Conservation (phyloP, 2,888 invertebrate species). For the Silvanus unidentatus region DNA sequence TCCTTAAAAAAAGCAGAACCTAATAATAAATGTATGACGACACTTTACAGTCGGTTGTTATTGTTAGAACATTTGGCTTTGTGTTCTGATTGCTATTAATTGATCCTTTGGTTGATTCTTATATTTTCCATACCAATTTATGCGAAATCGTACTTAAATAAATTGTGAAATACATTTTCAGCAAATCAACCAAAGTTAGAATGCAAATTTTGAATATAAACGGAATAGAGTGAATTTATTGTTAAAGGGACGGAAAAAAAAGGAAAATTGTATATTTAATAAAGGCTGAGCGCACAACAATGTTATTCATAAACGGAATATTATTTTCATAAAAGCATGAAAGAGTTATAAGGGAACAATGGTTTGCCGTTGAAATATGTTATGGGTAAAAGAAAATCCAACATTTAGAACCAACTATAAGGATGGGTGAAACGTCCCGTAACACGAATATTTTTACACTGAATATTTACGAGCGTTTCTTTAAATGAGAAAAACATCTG, state of each 20-base stretch:
- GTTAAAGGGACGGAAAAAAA: neutral
- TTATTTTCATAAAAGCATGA: slow-evolving; percentile 6
- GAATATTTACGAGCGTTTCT: slow-evolving; percentile 8
- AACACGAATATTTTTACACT: slow-evolving; percentile 3
- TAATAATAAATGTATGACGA: too few relatives aligned
- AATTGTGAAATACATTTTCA: too few relatives aligned
- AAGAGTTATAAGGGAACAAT: slow-evolving; percentile 5
- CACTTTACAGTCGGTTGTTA: too few relatives aligned
- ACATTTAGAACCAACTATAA: neutral
- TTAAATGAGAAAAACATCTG: slow-evolving; percentile 10
- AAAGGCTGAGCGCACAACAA: slow-evolving; percentile 1
- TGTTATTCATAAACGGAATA: slow-evolving; percentile 6
- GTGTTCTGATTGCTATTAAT: too few relatives aligned
- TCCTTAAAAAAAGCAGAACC: too few relatives aligned
- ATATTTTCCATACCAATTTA: too few relatives aligned
- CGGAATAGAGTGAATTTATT: slow-evolving; percentile 1
- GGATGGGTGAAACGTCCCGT: neutral
- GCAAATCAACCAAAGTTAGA: too few relatives aligned
- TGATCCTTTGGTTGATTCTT: too few relatives aligned
- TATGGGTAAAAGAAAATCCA: slow-evolving; percentile 1
- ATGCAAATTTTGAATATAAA: neutral
- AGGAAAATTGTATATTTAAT: slow-evolving; percentile 5
- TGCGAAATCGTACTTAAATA: too few relatives aligned
- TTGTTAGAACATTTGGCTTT: too few relatives aligned
- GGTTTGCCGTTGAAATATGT: slow-evolving; percentile 2